Percentiles rank a stretch among this genome's conserved stretches.
Evolutionary conservation across 2,797 vertebrate species (phyloP).

Genomic region (Pseudochirops corinnae): DNA sequence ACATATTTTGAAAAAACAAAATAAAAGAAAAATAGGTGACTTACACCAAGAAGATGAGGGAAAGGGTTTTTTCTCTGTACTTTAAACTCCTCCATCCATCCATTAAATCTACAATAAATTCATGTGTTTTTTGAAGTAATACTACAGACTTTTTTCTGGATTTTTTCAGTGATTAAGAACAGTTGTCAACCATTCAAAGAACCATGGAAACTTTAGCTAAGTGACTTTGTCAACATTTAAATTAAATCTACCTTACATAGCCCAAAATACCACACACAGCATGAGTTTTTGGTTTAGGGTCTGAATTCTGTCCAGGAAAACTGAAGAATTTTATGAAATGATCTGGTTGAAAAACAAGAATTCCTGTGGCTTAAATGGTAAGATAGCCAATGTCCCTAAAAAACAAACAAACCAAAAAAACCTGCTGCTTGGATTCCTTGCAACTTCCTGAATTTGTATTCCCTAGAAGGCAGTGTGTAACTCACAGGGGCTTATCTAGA

Average conservation of each 20-base stretch:
- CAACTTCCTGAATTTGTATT: background rate
- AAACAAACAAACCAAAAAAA: background rate
- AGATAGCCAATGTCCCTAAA: background rate
- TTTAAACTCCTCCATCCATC: background rate
- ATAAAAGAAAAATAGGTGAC: background rate
- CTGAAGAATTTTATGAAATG: background rate
- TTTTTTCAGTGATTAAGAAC: conserved; percentile 5
- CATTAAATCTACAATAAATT: background rate
- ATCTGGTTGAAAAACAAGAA: background rate
- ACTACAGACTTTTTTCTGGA: background rate
- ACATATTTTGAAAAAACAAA: background rate
- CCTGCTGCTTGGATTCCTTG: background rate
- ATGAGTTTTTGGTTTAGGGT: background rate
- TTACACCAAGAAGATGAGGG: background rate
- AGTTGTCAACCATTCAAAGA: background rate
- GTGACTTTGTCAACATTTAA: background rate
- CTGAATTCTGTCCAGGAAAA: background rate
- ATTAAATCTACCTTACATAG: background rate
- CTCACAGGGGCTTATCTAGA: rapidly evolving
- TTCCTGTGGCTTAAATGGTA: background rate
- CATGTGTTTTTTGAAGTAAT: background rate
- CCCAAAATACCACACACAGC: background rate
- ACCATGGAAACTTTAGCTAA: background rate
- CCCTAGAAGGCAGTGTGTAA: background rate
- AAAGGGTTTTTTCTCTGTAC: background rate